Conservation (phyloP, 2,888 invertebrate genomes). For the Lithodes maja region DNA sequence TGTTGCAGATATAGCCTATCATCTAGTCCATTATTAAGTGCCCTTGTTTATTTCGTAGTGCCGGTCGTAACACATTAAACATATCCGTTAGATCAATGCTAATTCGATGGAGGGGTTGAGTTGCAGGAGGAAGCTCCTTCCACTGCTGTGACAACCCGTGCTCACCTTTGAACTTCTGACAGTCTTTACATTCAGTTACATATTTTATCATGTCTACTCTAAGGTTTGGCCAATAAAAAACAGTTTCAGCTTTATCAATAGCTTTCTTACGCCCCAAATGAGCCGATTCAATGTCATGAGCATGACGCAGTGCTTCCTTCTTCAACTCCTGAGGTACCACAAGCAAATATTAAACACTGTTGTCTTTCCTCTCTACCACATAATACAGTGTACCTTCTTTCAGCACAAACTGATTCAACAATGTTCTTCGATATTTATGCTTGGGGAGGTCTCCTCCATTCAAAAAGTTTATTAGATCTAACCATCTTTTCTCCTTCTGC, state of each 20-base stretch:
- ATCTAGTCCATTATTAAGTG: too few species aligned
- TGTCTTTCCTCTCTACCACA: background rate
- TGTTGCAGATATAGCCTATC: too few species aligned
- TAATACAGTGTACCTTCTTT: background rate
- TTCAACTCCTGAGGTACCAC: constrained; percentile 1
- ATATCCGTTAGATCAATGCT: constrained; percentile 7
- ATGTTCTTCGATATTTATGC: background rate
- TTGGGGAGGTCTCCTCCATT: background rate
- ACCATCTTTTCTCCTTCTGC: background rate
- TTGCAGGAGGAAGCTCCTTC: background rate
- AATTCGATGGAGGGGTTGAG: constrained; percentile 20
- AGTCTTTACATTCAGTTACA: background rate
- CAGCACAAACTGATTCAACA: background rate
- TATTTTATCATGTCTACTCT: background rate
- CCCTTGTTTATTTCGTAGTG: too few species aligned
- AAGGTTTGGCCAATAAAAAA: constrained; percentile 20
- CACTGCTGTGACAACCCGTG: background rate
- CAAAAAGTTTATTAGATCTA: background rate
- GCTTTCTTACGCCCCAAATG: constrained; percentile 6
- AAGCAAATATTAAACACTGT: background rate
- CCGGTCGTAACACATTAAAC: background rate
- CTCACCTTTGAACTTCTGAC: background rate
- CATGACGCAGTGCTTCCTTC: background rate
- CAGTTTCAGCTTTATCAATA: background rate
- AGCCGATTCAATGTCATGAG: background rate